Conservation (phyloP, 2,113 vertebrate genomes). For the Chiloscyllium plagiosum region DNA sequence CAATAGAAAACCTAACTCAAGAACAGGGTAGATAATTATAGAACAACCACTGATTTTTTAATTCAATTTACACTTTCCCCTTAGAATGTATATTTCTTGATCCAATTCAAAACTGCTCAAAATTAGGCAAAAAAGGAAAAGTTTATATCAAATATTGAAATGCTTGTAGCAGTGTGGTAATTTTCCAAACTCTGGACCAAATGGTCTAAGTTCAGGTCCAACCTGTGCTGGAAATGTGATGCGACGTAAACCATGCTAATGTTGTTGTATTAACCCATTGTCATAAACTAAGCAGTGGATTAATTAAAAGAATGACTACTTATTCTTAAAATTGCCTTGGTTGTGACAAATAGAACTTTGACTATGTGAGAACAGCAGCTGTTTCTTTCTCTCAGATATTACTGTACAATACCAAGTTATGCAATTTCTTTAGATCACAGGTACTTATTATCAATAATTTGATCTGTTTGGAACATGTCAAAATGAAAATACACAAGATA, state of each 20-base stretch:
- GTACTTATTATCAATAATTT: neutral
- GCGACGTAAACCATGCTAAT: no score
- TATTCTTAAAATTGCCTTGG: neutral
- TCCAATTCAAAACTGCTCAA: neutral
- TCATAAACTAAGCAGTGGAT: neutral
- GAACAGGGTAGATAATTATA: neutral
- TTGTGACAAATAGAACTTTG: neutral
- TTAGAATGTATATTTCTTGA: neutral
- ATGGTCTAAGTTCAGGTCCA: no score
- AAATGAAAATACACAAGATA: neutral
- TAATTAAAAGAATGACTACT: neutral
- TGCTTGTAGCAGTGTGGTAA: no score
- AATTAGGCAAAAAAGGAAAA: neutral
- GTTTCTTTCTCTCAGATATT: neutral
- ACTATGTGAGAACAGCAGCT: neutral
- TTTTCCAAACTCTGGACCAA: no score
- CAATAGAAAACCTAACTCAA: neutral
- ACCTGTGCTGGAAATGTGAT: no score
- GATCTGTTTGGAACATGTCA: neutral
- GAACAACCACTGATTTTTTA: neutral
- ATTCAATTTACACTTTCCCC: neutral
- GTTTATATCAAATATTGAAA: neutral
- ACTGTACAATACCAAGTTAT: neutral
- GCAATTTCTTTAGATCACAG: neutral
- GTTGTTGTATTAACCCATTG: neutral